These are phyloP conservation scores for Drosophila ficusphila DNA, from an alignment of 1,140 invertebrate species.

Conservation along the genomic window DNA sequence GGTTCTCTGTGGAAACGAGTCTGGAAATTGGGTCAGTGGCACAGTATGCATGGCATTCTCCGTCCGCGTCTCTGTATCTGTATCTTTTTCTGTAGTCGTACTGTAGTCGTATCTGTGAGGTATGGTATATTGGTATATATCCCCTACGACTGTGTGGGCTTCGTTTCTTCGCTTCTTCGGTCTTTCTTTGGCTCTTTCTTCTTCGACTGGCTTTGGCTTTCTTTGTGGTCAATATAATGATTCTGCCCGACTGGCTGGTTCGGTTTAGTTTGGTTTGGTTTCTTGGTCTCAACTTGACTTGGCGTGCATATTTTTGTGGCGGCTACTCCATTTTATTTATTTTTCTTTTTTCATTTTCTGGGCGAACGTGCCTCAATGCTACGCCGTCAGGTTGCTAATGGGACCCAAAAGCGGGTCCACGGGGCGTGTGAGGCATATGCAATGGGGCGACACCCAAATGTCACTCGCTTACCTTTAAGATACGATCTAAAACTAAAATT, in stretches of 20 bases:
- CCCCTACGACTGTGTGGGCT: conserved; percentile 45
- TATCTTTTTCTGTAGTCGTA: conserved; percentile 42
- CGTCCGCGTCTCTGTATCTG: conserved; percentile 46
- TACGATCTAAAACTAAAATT: conserved; percentile 2
- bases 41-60: conserved; percentile 79
- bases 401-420: conserved; percentile 16
- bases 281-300: conserved; percentile 26
- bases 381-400: conserved; percentile 67
- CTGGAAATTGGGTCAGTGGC: conserved; percentile 83
- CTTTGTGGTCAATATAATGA: conserved; percentile 79
- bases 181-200: conserved; percentile 66
- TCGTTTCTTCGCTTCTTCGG: conserved; percentile 21
- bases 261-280: conserved; percentile 29
- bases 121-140: conserved; percentile 21
- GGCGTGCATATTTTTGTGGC: conserved; percentile 59
- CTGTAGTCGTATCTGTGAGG: conserved; percentile 28
- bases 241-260: conserved; percentile 56
- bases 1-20: conserved; percentile 64
- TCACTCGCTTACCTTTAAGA: conserved; percentile 3
- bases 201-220: conserved; percentile 68
- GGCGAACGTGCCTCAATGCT: conserved; percentile 47
- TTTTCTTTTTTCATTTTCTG: conserved; percentile 26
- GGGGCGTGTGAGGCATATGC: conserved; percentile 53
- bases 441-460: conserved; percentile 56
- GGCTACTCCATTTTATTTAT: conserved; percentile 53